Percentiles rank a stretch among this genome's conserved stretches.
phyloP scores from a whole-genome alignment of 2,888 invertebrate species.

The Ochlodes sylvanus region DNA sequence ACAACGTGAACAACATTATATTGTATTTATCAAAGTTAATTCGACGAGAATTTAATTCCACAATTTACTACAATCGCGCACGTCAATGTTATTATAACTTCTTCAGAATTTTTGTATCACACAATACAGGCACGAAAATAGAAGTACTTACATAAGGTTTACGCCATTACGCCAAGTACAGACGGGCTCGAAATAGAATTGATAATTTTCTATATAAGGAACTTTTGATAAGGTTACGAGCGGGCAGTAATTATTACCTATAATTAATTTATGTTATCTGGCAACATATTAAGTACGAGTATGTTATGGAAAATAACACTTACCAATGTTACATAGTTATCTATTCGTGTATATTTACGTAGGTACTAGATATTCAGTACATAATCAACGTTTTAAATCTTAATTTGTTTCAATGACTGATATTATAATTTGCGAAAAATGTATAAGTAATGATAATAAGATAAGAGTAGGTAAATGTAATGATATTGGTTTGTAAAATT shows the following conservation, averaged over 20 bases:
- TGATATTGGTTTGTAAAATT: too few relatives aligned
- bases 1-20: background rate
- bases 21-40: background rate
- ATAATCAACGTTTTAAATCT: too few relatives aligned
- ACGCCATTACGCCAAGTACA: constrained; percentile 14
- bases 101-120: background rate
- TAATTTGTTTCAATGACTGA: too few relatives aligned
- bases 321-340: background rate
- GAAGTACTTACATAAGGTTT: constrained; percentile 12
- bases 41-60: background rate
- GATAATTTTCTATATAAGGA: constrained; percentile 35
- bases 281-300: constrained; percentile 43
- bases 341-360: background rate
- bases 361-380: background rate
- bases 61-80: background rate
- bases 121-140: background rate
- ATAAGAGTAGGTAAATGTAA: too few relatives aligned
- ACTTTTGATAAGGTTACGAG: constrained; percentile 26
- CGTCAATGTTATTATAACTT: background rate
- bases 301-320: constrained; percentile 57
- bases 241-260: constrained; percentile 51
- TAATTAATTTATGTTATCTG: constrained; percentile 60
- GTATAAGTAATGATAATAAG: too few relatives aligned
- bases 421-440: too few relatives aligned
- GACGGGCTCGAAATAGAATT: constrained; percentile 30